Percentiles rank a stretch among this genome's conserved stretches.
phyloP scores from a whole-genome alignment of 2,113 vertebrate genomes.

The Menidia beryllina region DNA sequence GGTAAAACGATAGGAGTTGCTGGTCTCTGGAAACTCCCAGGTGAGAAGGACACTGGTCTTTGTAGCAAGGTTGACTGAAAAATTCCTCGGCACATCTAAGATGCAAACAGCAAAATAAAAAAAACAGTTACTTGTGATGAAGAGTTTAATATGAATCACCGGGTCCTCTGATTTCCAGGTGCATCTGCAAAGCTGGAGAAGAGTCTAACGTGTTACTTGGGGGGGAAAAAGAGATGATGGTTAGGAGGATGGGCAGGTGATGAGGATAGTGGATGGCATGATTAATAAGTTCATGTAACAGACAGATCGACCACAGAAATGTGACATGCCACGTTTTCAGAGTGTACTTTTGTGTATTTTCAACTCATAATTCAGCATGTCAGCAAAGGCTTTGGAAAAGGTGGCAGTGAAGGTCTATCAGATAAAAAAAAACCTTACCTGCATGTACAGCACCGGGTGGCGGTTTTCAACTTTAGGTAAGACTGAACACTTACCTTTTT shows the following conservation, averaged over 20 bases:
- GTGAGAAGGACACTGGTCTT: slow-evolving; percentile 95
- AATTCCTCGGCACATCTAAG: slow-evolving; percentile 96
- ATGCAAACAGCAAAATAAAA: slow-evolving; percentile 49
- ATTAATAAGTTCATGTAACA: slow-evolving; percentile 56
- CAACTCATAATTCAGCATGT: slow-evolving; percentile 61
- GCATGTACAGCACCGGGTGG: slow-evolving; percentile 42
- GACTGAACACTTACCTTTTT: slow-evolving; percentile 77
- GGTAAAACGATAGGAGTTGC: slow-evolving; percentile 90
- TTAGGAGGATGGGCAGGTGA: slow-evolving; percentile 75
- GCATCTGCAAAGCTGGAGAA: slow-evolving; percentile 51
- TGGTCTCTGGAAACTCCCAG: slow-evolving; percentile 97
- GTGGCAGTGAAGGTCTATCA: slow-evolving; percentile 66
- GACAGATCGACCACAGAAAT: slow-evolving; percentile 58
- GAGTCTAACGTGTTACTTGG: slow-evolving; percentile 46
- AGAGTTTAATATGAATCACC: slow-evolving; percentile 5
- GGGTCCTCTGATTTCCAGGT: slow-evolving; percentile 18
- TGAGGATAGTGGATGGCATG: slow-evolving; percentile 68
- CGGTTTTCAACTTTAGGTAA: slow-evolving; percentile 36
- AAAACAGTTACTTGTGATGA: slow-evolving; percentile 11
- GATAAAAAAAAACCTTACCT: slow-evolving; percentile 66
- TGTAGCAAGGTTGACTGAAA: slow-evolving; percentile 95
- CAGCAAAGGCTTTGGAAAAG: slow-evolving; percentile 63
- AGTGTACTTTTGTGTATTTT: slow-evolving; percentile 67
- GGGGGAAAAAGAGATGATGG: slow-evolving; percentile 45
- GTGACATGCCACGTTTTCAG: slow-evolving; percentile 75